phyloP scores from a whole-genome alignment of 2,888 invertebrate genomes.

The Andrena chrysosceles region DNA sequence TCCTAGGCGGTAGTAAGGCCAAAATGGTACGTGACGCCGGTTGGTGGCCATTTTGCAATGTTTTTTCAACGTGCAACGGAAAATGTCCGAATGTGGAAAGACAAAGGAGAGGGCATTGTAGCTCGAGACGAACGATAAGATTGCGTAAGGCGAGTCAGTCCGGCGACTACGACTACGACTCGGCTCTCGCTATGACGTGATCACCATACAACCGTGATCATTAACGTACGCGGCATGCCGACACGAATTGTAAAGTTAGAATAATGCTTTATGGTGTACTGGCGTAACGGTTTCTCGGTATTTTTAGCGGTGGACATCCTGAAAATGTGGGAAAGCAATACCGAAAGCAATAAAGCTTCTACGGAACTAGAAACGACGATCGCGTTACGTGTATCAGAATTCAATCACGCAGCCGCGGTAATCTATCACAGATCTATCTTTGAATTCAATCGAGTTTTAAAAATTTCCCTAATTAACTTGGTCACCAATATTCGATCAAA shows the following conservation, averaged over 20 bases:
- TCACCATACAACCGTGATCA: constrained; percentile 71
- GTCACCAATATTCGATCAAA: no score
- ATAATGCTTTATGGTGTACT: constrained; percentile 49
- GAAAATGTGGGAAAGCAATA: constrained; percentile 47
- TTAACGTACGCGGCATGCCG: constrained; percentile 75
- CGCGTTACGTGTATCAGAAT: no score
- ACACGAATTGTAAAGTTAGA: constrained; percentile 57
- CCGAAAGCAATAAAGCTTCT: constrained; percentile 15
- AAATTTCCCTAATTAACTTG: no score
- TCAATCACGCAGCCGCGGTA: no score
- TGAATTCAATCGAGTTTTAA: no score
- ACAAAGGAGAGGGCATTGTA: constrained; percentile 45
- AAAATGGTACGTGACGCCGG: background rate
- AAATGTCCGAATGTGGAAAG: constrained; percentile 49
- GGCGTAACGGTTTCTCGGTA: constrained; percentile 56
- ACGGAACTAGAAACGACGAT: no score
- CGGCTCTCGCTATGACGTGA: constrained; percentile 64
- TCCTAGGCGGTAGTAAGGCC: background rate
- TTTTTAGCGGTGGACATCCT: constrained; percentile 49
- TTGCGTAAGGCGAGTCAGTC: constrained; percentile 59
- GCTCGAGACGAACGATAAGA: constrained; percentile 58
- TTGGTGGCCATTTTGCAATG: constrained; percentile 1
- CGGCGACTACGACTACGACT: constrained; percentile 55
- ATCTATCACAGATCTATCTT: no score
- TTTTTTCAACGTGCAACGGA: background rate